Evolutionary conservation across 2,888 invertebrate genomes (phyloP), one percentile per base, ranked within the genome.

Genomic region (Anoplius nigerrimus): DNA sequence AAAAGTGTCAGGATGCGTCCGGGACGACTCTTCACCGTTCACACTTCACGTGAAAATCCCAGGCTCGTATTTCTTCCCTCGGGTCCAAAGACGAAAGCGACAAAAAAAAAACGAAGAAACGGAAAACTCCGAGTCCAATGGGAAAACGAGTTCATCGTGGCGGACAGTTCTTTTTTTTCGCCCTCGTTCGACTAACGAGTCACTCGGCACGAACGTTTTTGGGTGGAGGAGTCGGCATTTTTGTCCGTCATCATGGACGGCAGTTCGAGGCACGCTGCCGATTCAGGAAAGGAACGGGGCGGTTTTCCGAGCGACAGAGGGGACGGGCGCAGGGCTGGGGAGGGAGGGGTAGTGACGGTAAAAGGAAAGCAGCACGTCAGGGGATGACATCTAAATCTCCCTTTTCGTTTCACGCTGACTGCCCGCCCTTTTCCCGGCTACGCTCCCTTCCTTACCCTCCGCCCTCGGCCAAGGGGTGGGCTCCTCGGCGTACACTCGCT

Each of bases 371-470:
- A 74, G 76, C 81, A 81, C 81, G 84, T 85, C 86, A 84, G 84
- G 84, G 87, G 85, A 87, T 88, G 88, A 89, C 82, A 84, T 88
- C 87, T 88, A 86, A 87, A 89, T 88, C 84, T 84, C 83, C 82
- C 84, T 82, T 81, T 82, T 82, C 84, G 82, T 83, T 86, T 83
- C 84, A 81, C 77, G 79, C 84, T 82, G 77, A 82, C 82, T 85
- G 83, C 84, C 88, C 88, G 87, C 88, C 87, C 87, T 86, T 86
- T 83, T 78, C 80, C 81, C 78, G 75, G 80, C 81, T 82, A 78
- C 80, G 82, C 79, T 83, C 75, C 78, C 74, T 75, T 75, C 74
- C 78, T 72, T 76, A 75, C 72, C 77, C 70, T 72, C 75, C 72
- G 70, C 74, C 68, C 69, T 67, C 66, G 64, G 66, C 71, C 71